Evolutionary conservation across 2,888 invertebrate genomes (phyloP).

Genomic region (Plebejus argus): DNA sequence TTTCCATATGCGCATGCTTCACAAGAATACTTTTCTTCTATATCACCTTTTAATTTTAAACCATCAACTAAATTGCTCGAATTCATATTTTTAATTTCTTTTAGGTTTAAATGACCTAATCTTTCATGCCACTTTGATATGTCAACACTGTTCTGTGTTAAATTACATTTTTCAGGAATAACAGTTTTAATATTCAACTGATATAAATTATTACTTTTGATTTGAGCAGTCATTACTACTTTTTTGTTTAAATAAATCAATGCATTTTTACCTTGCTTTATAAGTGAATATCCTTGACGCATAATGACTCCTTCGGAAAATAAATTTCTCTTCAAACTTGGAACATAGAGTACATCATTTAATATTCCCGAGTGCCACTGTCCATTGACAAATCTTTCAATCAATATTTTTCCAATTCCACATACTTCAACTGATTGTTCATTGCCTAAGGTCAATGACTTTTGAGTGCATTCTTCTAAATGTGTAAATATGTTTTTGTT

Average conservation of each 20-base stretch:
- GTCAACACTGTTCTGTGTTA: constrained; percentile 17
- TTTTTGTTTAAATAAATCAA: no score
- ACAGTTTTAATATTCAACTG: no score
- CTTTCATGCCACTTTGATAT: background rate
- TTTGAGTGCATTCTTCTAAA: background rate
- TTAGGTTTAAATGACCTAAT: background rate
- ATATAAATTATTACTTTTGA: no score
- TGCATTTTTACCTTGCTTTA: no score
- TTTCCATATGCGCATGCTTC: constrained; percentile 43
- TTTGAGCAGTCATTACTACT: no score
- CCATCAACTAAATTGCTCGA: background rate
- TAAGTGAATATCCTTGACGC: background rate
- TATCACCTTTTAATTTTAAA: background rate
- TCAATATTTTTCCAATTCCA: constrained; percentile 1
- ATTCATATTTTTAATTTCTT: background rate
- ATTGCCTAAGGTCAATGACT: background rate
- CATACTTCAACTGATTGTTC: background rate
- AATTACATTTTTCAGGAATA: no score
- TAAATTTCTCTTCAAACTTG: background rate
- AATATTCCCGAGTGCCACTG: background rate
- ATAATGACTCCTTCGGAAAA: constrained; percentile 41
- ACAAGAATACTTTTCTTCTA: constrained; percentile 32
- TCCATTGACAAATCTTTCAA: background rate
- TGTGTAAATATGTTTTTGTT: background rate
- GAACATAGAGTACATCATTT: background rate